Evolutionary conservation across 53 echinoderm and acorn worm genomes (phyloP).

Genomic region (Paracentrotus lividus): DNA sequence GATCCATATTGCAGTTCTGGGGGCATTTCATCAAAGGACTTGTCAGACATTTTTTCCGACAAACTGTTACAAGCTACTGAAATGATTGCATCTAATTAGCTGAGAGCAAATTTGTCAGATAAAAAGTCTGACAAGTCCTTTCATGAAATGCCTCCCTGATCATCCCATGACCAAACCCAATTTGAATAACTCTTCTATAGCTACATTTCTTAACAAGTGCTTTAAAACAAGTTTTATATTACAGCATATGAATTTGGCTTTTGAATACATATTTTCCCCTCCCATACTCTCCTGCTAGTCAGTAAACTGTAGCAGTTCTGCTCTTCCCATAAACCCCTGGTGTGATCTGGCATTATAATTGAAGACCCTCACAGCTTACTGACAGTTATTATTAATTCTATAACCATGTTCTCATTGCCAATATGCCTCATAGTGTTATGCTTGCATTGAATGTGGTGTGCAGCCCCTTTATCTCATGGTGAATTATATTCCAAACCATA

Average conservation of each 20-base stretch:
- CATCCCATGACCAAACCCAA: no score
- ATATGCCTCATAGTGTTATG: neutral
- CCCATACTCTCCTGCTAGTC: neutral
- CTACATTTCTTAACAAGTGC: no score
- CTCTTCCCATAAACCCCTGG: neutral
- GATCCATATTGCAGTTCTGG: no score
- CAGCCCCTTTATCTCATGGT: neutral
- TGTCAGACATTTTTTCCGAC: no score
- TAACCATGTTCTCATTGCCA: neutral
- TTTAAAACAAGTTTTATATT: no score
- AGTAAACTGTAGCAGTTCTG: neutral
- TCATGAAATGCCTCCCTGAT: no score
- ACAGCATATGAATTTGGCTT: neutral
- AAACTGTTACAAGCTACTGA: no score
- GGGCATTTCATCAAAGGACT: no score
- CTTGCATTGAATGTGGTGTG: neutral
- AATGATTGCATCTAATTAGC: no score
- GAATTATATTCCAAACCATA: neutral
- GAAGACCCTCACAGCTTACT: constrained; percentile 43
- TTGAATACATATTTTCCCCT: neutral
- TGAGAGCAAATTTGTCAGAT: no score
- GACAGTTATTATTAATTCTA: constrained; percentile 31
- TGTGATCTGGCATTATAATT: constrained; percentile 8
- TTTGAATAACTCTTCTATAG: no score
- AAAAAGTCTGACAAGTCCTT: no score